Evolutionary conservation across 2,797 vertebrate genomes (phyloP), one percentile per base, ranked within the genome.

Genomic region (Tiaroga cobitis): DNA sequence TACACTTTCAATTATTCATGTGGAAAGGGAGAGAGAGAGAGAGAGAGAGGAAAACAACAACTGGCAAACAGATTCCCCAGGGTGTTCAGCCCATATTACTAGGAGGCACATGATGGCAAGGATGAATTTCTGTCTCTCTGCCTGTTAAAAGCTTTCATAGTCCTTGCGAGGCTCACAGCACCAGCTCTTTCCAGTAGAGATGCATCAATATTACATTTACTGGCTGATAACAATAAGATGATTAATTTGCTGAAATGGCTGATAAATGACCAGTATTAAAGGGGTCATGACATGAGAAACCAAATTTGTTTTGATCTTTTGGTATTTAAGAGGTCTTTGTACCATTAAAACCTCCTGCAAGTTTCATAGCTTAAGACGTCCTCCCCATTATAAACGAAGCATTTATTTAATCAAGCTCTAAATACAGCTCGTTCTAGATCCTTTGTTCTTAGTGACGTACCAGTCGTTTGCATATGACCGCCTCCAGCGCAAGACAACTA

Each of bases 1-100:
- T 90, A 92, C 91, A 90, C 84, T 86, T 89, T 95, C 87, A 95
- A 96, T 95, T 94, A 96, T 95, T 95, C 90, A 95, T 89, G 84
- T 29, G 56, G 68, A 85, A 41, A 39, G 41, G 32, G 84, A 51
- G 76, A 80, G 68, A 73, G 77, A 59, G 56, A n/a, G 84, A 51
- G 76, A 80, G 68, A 73, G 77, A 59, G 56, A n/a, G 61, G 63
- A 84, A 77, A 70, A 84, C 46, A 85, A 61, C 77, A 85, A 85
- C 77, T 54, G 68, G 84, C 77, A 65, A 84, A 70, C 34, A 56
- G 65, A 69, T 76, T 82, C 79, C 70, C 85, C 37, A 46, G 26
- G 69, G 84, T 80, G 41, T 72, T 85, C n/a, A 43, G 51, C 46
- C 72, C 79, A 69, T 76, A 69, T 82, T 82, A 49, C 85, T 59